Evolutionary conservation across 1,140 invertebrate species (phyloP).

Genomic region (Rhagoletis zephyria): DNA sequence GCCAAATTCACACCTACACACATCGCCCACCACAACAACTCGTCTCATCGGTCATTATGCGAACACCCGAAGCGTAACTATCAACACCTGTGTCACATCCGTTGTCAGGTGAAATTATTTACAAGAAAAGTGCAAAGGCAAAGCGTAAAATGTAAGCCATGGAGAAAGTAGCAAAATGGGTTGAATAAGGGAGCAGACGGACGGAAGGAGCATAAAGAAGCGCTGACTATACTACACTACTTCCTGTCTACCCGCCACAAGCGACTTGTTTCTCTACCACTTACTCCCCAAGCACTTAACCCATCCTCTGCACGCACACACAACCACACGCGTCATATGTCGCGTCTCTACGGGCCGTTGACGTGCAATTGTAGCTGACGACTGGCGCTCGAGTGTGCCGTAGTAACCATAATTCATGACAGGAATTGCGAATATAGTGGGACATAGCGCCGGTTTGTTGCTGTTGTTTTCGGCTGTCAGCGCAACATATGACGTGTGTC

Average conservation of each 20-base stretch:
- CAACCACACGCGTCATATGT: neutral
- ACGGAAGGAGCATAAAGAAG: neutral
- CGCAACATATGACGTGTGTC: neutral
- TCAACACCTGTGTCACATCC: neutral
- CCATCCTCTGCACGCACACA: neutral
- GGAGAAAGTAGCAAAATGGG: neutral
- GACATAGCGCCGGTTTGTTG: neutral
- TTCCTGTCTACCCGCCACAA: neutral
- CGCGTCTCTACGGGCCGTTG: neutral
- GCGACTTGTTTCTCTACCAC: neutral
- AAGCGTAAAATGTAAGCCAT: neutral
- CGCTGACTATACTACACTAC: neutral
- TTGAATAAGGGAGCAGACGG: neutral
- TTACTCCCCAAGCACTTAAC: constrained; percentile 10
- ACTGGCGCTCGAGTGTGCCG: neutral
- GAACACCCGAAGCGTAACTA: neutral
- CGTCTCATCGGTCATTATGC: neutral
- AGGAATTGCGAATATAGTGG: neutral
- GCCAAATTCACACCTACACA: neutral
- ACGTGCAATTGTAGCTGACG: neutral
- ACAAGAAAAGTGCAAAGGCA: neutral
- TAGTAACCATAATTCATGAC: constrained; percentile 17
- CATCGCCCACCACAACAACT: neutral
- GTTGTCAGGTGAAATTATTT: constrained; percentile 30
- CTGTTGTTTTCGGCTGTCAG: neutral